These are phyloP conservation scores for Amblyteles armatorius DNA, from an alignment of 2,888 invertebrate species.

Conservation along the genomic window DNA sequence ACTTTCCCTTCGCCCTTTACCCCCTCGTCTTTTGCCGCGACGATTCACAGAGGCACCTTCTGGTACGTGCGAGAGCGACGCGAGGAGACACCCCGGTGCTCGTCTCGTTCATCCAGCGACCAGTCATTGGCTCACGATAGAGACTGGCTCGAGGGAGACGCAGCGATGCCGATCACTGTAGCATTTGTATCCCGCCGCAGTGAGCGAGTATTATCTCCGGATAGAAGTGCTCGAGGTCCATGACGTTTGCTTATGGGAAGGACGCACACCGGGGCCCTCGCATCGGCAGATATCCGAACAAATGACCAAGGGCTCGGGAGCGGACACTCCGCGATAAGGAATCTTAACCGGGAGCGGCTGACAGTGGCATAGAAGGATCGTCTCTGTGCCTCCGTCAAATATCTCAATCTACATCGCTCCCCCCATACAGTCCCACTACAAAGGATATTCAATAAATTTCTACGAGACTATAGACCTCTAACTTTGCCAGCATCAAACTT, in stretches of 20 bases:
- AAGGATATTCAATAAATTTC: slow-evolving; percentile 36
- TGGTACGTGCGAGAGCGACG: neutral
- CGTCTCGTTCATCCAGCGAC: neutral
- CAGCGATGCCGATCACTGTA: slow-evolving; percentile 41
- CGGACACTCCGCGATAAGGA: slow-evolving; percentile 67
- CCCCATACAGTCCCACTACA: slow-evolving; percentile 12
- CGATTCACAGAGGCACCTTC: neutral
- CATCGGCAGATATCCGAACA: slow-evolving; percentile 62
- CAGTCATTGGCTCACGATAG: slow-evolving; percentile 13
- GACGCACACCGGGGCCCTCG: slow-evolving; percentile 37
- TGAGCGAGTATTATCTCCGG: slow-evolving; percentile 26
- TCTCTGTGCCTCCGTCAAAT: slow-evolving; percentile 62
- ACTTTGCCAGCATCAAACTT: slow-evolving; percentile 17
- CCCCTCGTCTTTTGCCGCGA: slow-evolving; percentile 21
- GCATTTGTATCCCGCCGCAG: neutral
- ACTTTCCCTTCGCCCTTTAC: slow-evolving; percentile 52
- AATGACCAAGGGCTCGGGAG: slow-evolving; percentile 61
- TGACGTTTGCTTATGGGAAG: slow-evolving; percentile 28
- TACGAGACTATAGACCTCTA: neutral
- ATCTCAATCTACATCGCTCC: slow-evolving; percentile 68
- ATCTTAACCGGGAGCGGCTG: slow-evolving; percentile 63
- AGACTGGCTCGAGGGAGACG: slow-evolving; percentile 10
- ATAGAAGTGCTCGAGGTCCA: slow-evolving; percentile 34
- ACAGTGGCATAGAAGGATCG: slow-evolving; percentile 35
- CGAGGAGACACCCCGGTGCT: neutral